Conservation (phyloP, 2,113 vertebrate genomes). For the Leucosticte australis region DNA sequence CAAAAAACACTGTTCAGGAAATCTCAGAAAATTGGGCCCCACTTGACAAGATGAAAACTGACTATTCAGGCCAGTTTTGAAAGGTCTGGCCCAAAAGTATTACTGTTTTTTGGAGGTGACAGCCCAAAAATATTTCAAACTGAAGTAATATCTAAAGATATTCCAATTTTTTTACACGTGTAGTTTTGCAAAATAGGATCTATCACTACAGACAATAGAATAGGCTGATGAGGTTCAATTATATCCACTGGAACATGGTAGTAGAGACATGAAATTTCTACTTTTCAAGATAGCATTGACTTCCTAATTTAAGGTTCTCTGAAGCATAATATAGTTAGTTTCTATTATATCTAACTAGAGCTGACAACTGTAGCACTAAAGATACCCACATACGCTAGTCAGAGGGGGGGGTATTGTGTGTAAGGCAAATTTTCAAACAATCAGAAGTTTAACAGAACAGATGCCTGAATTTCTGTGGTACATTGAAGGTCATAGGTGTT, state of each 20-base stretch:
- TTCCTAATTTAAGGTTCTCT: slow-evolving; percentile 2
- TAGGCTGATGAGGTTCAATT: background rate
- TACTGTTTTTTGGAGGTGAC: background rate
- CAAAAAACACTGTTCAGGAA: background rate
- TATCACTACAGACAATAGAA: background rate
- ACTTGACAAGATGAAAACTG: background rate
- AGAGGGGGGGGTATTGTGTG: background rate
- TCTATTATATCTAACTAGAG: background rate
- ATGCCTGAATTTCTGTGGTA: background rate
- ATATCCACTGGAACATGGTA: background rate
- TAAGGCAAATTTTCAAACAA: background rate
- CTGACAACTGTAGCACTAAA: background rate
- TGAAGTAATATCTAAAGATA: background rate
- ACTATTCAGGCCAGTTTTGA: background rate
- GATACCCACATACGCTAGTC: background rate
- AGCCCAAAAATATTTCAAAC: background rate
- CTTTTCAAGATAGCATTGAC: background rate
- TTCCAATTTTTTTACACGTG: background rate
- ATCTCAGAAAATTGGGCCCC: background rate
- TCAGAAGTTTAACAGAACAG: slow-evolving; percentile 33
- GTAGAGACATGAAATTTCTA: background rate
- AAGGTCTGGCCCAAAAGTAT: background rate
- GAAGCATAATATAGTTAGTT: background rate
- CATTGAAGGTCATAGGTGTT: background rate
- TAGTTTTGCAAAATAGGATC: background rate